These are phyloP conservation scores for Rhinopomastus cyanomelas DNA, from an alignment of 2,113 vertebrate species.

Conservation along the genomic window DNA sequence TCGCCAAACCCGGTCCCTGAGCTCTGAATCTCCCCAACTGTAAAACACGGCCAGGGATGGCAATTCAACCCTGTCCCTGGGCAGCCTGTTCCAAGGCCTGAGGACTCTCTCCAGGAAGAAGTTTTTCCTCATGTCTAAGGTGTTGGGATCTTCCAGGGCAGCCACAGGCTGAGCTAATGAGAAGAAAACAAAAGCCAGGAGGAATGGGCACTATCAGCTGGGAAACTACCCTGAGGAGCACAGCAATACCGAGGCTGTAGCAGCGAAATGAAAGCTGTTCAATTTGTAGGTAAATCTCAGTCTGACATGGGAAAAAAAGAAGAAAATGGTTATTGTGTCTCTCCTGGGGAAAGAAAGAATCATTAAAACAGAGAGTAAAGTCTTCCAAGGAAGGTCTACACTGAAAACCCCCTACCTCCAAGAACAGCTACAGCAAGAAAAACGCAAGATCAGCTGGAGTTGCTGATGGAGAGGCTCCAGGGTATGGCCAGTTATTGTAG, in stretches of 20 bases:
- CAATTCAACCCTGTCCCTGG: too few relatives aligned
- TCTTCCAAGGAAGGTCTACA: not conserved
- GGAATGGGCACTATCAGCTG: not conserved
- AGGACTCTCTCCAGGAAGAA: too few relatives aligned
- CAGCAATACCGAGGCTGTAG: fast-evolving
- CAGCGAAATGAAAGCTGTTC: not conserved
- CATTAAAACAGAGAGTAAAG: not conserved
- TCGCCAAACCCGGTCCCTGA: too few relatives aligned
- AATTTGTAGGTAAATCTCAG: not conserved
- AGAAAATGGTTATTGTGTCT: not conserved
- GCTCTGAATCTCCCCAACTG: too few relatives aligned
- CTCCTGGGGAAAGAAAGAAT: not conserved
- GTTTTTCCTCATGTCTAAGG: not conserved
- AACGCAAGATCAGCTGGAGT: not conserved
- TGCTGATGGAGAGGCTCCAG: slow-evolving; percentile 11
- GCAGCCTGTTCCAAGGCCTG: too few relatives aligned
- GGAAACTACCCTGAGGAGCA: not conserved
- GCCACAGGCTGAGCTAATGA: not conserved
- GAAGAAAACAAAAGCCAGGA: not conserved
- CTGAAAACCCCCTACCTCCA: not conserved
- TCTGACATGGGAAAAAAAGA: not conserved
- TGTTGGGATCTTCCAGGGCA: not conserved
- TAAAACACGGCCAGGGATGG: too few relatives aligned
- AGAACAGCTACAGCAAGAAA: not conserved
- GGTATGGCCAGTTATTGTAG: slow-evolving; percentile 1